Conservation (phyloP, 2,888 invertebrate species). For the Plusia festucae region DNA sequence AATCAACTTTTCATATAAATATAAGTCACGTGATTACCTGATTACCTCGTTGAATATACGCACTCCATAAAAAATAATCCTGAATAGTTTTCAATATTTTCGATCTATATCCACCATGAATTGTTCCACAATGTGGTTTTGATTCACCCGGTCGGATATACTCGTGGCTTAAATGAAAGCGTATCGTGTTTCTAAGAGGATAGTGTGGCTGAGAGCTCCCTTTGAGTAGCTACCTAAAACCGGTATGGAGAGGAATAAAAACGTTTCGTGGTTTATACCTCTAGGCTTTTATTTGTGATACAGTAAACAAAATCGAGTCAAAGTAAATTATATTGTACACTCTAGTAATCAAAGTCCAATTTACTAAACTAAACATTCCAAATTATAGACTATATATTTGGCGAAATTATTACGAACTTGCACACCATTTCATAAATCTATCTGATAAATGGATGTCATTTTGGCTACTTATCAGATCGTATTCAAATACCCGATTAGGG, state of each 20-base stretch:
- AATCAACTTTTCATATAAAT: too few species aligned
- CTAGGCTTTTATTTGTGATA: neutral
- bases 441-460: slow-evolving; percentile 13
- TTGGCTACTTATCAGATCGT: slow-evolving; percentile 13
- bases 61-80: too few species aligned
- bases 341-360: neutral
- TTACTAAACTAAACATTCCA: neutral
- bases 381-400: neutral
- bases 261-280: neutral
- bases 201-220: slow-evolving; percentile 4
- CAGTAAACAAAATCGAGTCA: too few species aligned
- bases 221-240: neutral
- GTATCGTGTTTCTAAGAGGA: slow-evolving; percentile 4
- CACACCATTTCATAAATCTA: neutral
- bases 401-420: neutral
- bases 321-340: too few species aligned
- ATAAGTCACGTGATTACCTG: too few species aligned
- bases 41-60: too few species aligned
- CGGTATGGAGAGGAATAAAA: neutral
- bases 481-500: slow-evolving; percentile 18
- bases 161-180: slow-evolving; percentile 2
- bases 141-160: slow-evolving; percentile 4
- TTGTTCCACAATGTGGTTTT: neutral
- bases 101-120: neutral
- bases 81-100: neutral